phyloP scores from a whole-genome alignment of 2,113 vertebrate species.

The Electrona antarctica region DNA sequence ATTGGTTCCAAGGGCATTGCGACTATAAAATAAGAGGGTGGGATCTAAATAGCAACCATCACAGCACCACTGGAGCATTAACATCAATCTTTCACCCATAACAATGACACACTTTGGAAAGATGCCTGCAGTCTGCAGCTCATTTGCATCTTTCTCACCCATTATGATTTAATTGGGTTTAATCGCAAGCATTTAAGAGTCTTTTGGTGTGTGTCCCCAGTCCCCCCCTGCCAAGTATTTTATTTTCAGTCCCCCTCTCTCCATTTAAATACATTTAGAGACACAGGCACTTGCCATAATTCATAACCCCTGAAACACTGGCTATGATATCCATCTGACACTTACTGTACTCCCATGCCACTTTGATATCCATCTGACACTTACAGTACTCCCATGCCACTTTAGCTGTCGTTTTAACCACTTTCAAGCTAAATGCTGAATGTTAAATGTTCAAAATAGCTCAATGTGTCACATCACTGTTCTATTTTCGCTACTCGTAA shows the following conservation, averaged over 20 bases:
- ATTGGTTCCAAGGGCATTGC: neutral
- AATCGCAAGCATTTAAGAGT: constrained; percentile 60
- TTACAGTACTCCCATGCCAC: constrained; percentile 30
- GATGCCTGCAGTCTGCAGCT: constrained; percentile 24
- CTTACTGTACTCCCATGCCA: constrained; percentile 19
- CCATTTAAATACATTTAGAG: constrained; percentile 53
- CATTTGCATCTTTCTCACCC: constrained; percentile 59
- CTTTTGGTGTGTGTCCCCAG: constrained; percentile 30
- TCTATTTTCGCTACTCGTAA: no score
- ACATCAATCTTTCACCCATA: constrained; percentile 10
- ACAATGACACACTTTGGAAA: constrained; percentile 36
- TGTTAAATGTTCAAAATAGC: no score
- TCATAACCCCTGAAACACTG: constrained; percentile 50
- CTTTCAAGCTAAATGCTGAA: constrained; percentile 36
- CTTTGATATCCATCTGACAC: constrained; percentile 57
- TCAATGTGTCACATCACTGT: no score
- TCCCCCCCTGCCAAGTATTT: constrained; percentile 27
- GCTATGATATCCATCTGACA: constrained; percentile 59
- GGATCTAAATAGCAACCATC: neutral
- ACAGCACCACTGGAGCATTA: constrained; percentile 4
- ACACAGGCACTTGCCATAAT: constrained; percentile 42
- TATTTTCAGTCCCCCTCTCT: constrained; percentile 48
- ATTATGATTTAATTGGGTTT: constrained; percentile 48
- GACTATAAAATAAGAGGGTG: neutral
- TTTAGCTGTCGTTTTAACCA: constrained; percentile 48